These are phyloP conservation scores for Dryobota labecula DNA, from an alignment of 2,888 invertebrate species.

Conservation along the genomic window DNA sequence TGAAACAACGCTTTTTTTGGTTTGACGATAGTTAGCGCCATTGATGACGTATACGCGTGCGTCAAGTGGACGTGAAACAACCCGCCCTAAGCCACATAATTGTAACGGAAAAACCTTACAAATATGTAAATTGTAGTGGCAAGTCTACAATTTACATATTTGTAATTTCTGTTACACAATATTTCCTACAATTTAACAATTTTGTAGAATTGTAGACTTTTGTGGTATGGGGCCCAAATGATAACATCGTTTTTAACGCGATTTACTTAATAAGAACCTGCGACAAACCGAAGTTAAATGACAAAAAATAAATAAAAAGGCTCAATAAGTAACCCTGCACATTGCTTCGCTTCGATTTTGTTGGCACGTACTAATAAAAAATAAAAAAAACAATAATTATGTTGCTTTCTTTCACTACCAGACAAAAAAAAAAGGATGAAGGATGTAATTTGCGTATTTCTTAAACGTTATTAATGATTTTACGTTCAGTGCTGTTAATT, in stretches of 20 bases:
- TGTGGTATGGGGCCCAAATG: too few species aligned
- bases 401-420: conserved; percentile 10
- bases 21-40: too few species aligned
- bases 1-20: too few species aligned
- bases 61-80: too few species aligned
- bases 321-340: conserved; percentile 1
- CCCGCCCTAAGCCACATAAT: too few species aligned
- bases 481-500: background rate
- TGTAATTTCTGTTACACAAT: too few species aligned
- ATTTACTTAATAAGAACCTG: conserved; percentile 7
- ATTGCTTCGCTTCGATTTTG: background rate
- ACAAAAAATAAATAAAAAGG: background rate
- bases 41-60: too few species aligned
- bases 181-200: too few species aligned
- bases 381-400: conserved; percentile 2
- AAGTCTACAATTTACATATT: too few species aligned
- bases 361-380: background rate
- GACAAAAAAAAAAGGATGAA: background rate
- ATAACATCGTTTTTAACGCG: conserved; percentile 1
- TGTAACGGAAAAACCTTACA: too few species aligned
- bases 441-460: background rate
- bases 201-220: too few species aligned
- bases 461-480: conserved; percentile 1
- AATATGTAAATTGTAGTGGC: too few species aligned
- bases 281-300: conserved; percentile 7